Base-by-base conservation (phyloP, 1,140 invertebrate genomes). In the Octopus bimaculoides region DNA sequence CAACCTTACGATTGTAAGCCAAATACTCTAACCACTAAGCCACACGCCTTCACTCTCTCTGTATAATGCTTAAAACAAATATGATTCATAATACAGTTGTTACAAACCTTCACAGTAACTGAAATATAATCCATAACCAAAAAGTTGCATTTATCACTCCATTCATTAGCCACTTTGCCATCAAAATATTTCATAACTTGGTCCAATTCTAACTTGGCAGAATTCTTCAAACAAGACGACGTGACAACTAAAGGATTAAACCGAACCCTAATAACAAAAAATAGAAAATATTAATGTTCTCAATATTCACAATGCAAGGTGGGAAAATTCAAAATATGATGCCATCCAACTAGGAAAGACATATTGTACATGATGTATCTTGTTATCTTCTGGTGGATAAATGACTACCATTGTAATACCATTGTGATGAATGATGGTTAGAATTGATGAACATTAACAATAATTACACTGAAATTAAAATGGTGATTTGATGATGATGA, bases 81-180 rank as follows among this genome's bases (percentile, higher is more conserved):
- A 69, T 7, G 1, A 52, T 41, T 26, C 54, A 66, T 14, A n/a
- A n/a, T n/a, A n/a, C n/a, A 78, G 17, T 55, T 26, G 77, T 9
- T 54, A 53, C 17, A 71, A 53, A 94, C 92, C 90, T 94, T 94
- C 2, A 93, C 91, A 12, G 94, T 94, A 20, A 95, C 90, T 20
- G 92, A 92, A 52, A 94, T 91, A 41, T 91, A 91, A 71, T 92
- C 91, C 92, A 94, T 94, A 14, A 94, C 93, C 52, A 95, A 88
- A 86, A 93, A 92, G 52, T 91, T 89, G 84, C 93, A 94, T 56
- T 89, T 85, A 54, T 82, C 80, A n/a, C 79, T 82, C 91, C 91
- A 92, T 61, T 91, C 90, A 53, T 81, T 83, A 7, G 89, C 82
- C 69, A 91, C 79, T 83, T 90, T 89, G 10, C 89, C 90, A 12